Conservation (phyloP, 2,888 invertebrate genomes). For the Schrankia costaestrigalis region DNA sequence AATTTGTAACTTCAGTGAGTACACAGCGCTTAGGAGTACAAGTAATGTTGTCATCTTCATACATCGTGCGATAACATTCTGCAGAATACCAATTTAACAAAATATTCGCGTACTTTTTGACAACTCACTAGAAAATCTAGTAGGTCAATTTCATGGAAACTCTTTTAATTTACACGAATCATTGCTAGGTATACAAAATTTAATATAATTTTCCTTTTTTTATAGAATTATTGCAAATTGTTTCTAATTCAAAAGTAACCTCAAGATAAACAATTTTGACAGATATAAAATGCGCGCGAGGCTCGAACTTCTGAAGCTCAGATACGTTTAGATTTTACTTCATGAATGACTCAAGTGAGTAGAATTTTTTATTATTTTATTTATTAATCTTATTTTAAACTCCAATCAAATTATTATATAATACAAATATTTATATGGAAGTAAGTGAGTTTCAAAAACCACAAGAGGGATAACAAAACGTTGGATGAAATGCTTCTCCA, state of each 20-base stretch:
- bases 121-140: slow-evolving; percentile 58
- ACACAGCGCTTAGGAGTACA: slow-evolving; percentile 78
- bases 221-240: slow-evolving; percentile 12
- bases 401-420: no score
- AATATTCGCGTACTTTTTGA: slow-evolving; percentile 75
- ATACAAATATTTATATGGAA: no score
- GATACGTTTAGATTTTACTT: slow-evolving; percentile 20
- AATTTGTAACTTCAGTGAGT: slow-evolving; percentile 79
- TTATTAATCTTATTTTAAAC: no score
- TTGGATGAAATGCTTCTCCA: no score
- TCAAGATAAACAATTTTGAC: slow-evolving; percentile 74
- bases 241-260: slow-evolving; percentile 47
- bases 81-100: slow-evolving; percentile 59
- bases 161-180: slow-evolving; percentile 14
- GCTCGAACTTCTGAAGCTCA: slow-evolving; percentile 28
- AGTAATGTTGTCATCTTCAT: slow-evolving; percentile 76
- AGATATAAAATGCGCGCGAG: slow-evolving; percentile 68
- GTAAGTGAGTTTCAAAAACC: no score
- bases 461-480: no score
- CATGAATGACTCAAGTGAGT: no score
- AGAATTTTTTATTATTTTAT: no score
- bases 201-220: no score
- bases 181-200: no score
- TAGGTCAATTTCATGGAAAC: slow-evolving; percentile 45
- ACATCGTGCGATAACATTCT: slow-evolving; percentile 77